phyloP scores from a whole-genome alignment of 2,888 invertebrate genomes.

The Axea sp. region DNA sequence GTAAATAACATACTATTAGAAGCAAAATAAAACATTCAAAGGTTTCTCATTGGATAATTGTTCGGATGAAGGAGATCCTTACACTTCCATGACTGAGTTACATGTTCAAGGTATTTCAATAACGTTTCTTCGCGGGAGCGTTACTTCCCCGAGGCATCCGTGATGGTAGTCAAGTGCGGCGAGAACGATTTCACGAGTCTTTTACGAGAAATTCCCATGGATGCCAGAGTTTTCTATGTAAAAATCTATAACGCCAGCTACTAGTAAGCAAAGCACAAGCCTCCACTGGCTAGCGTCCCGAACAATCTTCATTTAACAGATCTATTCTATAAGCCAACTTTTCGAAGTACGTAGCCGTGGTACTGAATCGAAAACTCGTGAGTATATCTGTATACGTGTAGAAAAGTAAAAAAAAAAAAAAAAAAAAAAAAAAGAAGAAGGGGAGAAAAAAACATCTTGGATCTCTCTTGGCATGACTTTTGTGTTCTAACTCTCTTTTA shows the following conservation, averaged over 20 bases:
- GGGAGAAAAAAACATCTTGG: conserved; percentile 43
- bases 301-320: conserved; percentile 57
- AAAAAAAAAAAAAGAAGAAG: conserved; percentile 30
- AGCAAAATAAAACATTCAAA: too few species aligned
- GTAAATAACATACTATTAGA: too few species aligned
- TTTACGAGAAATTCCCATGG: conserved; percentile 69
- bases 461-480: conserved; percentile 68
- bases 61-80: conserved; percentile 37
- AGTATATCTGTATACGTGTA: conserved; percentile 34
- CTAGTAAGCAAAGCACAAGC: conserved; percentile 73
- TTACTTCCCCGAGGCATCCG: conserved; percentile 59
- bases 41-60: conserved; percentile 15
- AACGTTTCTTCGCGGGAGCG: conserved; percentile 58
- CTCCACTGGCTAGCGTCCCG: conserved; percentile 65
- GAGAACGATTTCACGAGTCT: conserved; percentile 66
- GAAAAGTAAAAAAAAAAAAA: conserved; percentile 27
- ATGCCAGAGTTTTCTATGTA: conserved; percentile 64
- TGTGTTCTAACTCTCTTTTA: too few species aligned
- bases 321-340: conserved; percentile 66
- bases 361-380: conserved; percentile 48
- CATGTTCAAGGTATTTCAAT: conserved; percentile 60
- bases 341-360: conserved; percentile 62
- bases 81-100: conserved; percentile 46
- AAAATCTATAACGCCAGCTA: conserved; percentile 70
- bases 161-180: conserved; percentile 63